Evolutionary conservation across 2,888 invertebrate genomes (phyloP), one percentile per base, ranked within the genome.

Genomic region (Oxycera nigricornis): DNA sequence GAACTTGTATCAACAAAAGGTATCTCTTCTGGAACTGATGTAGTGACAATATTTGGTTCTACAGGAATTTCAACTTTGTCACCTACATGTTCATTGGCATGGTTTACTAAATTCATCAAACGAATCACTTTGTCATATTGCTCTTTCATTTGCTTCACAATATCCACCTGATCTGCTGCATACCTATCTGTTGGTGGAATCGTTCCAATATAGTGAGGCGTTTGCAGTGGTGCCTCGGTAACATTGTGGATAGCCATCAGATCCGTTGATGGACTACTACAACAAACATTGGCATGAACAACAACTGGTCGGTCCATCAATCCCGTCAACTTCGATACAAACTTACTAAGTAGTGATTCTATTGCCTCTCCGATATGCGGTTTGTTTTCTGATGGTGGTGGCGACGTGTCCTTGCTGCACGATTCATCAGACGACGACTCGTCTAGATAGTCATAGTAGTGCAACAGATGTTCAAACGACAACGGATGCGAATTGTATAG

Each of bases 251-350:
- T 22, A 2, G 55, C 55, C 6, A 55, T 14, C 14, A 55, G 11
- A 4, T 20, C 14, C 4, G 20, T 9, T 3, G 55, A 24, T 9
- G 1, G 20, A 55, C 24, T 20, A 11, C 22, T 24, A 55, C 55
- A 55, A 55, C 55, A 55, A 55, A 55, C 55, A 55, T 55, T 55
- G 6, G 55, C 24, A n/a, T 55, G 55, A 22, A 55, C 55, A 11
- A 55, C 17, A 55, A 55, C 24, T 24, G 55, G 55, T 22, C 55
- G 55, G 3, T 55, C 55, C 1, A 22, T 24, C 20, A 55, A 11
- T 11, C 55, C 24, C 4, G 55, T 55, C 1, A 55, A 20, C 24
- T 20, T 55, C 17, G 20, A 9, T 4, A 55, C 2, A 55, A 55
- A 55, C 22, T 55, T 55, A 9, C n/a, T 55, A 2, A 55, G 55